These are phyloP conservation scores for Amphiprion percula DNA, from an alignment of 2,113 vertebrate genomes.

Conservation along the genomic window DNA sequence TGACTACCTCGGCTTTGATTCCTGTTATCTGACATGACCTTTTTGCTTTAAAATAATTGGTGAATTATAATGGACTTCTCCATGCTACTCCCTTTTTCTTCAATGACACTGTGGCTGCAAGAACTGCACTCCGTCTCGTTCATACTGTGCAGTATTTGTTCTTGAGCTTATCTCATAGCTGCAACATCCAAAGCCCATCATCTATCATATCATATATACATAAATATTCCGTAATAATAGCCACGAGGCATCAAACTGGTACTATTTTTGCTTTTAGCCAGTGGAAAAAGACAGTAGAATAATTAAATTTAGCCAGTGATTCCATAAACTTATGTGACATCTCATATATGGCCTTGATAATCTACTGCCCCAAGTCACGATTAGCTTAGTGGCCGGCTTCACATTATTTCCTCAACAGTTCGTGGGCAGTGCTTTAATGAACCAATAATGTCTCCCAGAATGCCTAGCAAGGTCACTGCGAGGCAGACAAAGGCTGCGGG, in stretches of 20 bases:
- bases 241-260: constrained; percentile 21
- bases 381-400: constrained; percentile 33
- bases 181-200: constrained; percentile 11
- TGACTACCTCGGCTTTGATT: constrained; percentile 6
- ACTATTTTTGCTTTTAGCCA: constrained; percentile 33
- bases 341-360: constrained; percentile 47
- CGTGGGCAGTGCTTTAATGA: constrained; percentile 36
- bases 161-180: constrained; percentile 2
- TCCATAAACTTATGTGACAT: constrained; percentile 47
- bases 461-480: constrained; percentile 37
- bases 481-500: constrained; percentile 6
- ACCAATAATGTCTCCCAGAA: constrained; percentile 40
- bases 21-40: constrained; percentile 44
- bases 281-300: constrained; percentile 45
- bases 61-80: constrained; percentile 20
- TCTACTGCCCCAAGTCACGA: constrained; percentile 46
- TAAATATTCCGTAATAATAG: constrained; percentile 13
- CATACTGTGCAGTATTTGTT: constrained; percentile 2
- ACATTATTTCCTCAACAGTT: constrained; percentile 55
- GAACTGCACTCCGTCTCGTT: neutral
- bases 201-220: constrained; percentile 13
- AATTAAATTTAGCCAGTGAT: constrained; percentile 41
- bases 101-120: constrained; percentile 14
- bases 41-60: constrained; percentile 45
- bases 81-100: constrained; percentile 15